Evolutionary conservation across 2,888 invertebrate genomes (phyloP), one percentile per base, ranked within the genome.

Genomic region (Drosophila merina): DNA sequence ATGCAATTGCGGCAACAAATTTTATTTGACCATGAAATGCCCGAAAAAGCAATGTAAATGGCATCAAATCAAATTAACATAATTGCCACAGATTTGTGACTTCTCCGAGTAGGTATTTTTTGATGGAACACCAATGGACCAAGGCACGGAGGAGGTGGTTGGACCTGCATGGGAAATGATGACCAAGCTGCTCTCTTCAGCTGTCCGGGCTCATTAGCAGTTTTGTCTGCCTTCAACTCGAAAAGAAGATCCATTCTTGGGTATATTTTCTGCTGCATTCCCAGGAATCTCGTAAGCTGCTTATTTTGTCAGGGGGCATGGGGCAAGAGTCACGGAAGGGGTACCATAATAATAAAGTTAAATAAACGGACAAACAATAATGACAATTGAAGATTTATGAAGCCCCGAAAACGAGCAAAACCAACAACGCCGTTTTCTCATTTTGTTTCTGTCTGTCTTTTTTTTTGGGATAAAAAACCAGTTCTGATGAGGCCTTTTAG

Each of bases 1-100:
- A 84, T 86, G 86, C 84, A 86, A 84, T 84, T 74, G 81, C 75
- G 80, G 69, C 77, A 76, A 74, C 77, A 83, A 86, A 86, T 84
- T 83, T 84, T 74, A 84, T 84, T 80, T 76, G 81, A 57, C 62
- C 75, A 72, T 86, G 75, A 76, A 84, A 74, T 50, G 67, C 7
- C 38, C 51, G 54, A 60, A 74, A 73, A 60, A 54, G 47, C 48
- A 62, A 76, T 66, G 69, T 72, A 72, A 72, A 69, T 69, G 57
- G 51, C 62, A 62, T 62, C 63, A 72, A 83, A 83, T 80, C 70
- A 83, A 81, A 84, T 84, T 86, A 80, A 83, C 86, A 86, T 84
- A 86, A 84, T 84, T 84, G 86, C 57, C 75, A 63, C 67, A 73
- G 68, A 80, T 83, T 83, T 77, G 71, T 70, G 60, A 63, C 40